Evolutionary conservation across 92 coral and sea anemone genomes (phyloP), one percentile per base, ranked within the genome.

Genomic region (Virgularia gustaviana): DNA sequence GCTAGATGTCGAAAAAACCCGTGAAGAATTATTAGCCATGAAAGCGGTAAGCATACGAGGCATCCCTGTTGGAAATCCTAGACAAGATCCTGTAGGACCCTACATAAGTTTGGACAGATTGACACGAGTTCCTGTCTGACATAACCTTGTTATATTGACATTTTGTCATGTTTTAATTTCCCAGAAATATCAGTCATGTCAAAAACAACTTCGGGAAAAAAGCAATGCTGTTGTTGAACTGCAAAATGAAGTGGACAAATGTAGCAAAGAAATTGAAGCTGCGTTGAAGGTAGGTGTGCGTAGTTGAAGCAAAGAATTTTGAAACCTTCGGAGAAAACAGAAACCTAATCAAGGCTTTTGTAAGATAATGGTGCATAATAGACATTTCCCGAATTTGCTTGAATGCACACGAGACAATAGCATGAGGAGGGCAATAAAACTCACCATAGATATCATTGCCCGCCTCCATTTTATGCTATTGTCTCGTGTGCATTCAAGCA

Each of bases 161-260:
- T 51, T 49, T 51, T 51, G 6, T 20, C 57, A 20, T 51, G 57
- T 30, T 30, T 51, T 20, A n/a, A n/a, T n/a, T n/a, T n/a, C n/a
- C n/a, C 62, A 90, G 96, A 90, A 86, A 80, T 89, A 85, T 13
- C 96, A 88, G 19, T 78, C 53, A 31, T 83, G 90, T 33, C 95
- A 90, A 49, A 90, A 83, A 61, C 96, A 90, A 73, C 72, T 90
- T 36, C 88, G 88, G 49, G 96, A 90, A 23, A 87, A 86, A 23
- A 70, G 58, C 33, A 85, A 79, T 51, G 80, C 79, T 33, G 76
- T 90, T 23, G 76, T 63, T 42, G 96, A 90, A 25, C 71, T 87
- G 13, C 86, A 88, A 59, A 72, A 84, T 59, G 90, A 90, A 65
- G 55, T 90, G 57, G 96, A 90, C 31, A 72, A 90, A 56, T 56